phyloP scores from a whole-genome alignment of 2,888 invertebrate species.

The Pammene aurita region DNA sequence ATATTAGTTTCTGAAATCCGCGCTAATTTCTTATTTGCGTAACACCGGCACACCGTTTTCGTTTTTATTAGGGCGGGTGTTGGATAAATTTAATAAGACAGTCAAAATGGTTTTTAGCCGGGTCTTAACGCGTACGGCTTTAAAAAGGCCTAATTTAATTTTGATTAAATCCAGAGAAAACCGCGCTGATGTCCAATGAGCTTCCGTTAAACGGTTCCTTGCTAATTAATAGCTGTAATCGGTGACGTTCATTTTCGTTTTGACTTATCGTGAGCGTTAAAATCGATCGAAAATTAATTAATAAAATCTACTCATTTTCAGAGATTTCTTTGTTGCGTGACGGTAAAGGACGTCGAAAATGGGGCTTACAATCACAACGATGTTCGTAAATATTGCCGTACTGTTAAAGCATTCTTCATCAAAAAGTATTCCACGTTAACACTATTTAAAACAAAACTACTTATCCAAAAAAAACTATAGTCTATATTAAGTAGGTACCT shows the following conservation, averaged over 20 bases:
- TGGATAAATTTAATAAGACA: slow-evolving; percentile 38
- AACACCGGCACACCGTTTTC: slow-evolving; percentile 22
- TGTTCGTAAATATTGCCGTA: no score
- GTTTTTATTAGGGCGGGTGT: slow-evolving; percentile 32
- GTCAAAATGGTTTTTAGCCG: slow-evolving; percentile 20
- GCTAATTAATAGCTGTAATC: slow-evolving; percentile 35
- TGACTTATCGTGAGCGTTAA: slow-evolving; percentile 14
- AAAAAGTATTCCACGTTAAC: no score
- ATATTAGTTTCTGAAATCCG: slow-evolving; percentile 3
- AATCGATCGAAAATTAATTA: slow-evolving; percentile 1
- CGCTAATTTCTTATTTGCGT: slow-evolving; percentile 27
- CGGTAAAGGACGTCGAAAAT: no score
- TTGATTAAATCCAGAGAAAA: slow-evolving; percentile 37
- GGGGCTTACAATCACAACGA: no score
- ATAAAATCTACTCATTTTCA: neutral
- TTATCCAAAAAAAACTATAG: no score
- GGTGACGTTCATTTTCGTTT: slow-evolving; percentile 30
- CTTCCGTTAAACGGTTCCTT: slow-evolving; percentile 29
- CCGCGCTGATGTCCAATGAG: slow-evolving; percentile 25
- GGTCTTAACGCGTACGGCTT: slow-evolving; percentile 36
- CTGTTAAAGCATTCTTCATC: no score
- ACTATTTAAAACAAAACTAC: no score
- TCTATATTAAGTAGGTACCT: no score
- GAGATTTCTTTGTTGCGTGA: neutral
- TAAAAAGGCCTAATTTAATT: slow-evolving; percentile 34